Evolutionary conservation across 2,888 invertebrate genomes (phyloP).

Genomic region (Gymnoscelis rufifasciata): DNA sequence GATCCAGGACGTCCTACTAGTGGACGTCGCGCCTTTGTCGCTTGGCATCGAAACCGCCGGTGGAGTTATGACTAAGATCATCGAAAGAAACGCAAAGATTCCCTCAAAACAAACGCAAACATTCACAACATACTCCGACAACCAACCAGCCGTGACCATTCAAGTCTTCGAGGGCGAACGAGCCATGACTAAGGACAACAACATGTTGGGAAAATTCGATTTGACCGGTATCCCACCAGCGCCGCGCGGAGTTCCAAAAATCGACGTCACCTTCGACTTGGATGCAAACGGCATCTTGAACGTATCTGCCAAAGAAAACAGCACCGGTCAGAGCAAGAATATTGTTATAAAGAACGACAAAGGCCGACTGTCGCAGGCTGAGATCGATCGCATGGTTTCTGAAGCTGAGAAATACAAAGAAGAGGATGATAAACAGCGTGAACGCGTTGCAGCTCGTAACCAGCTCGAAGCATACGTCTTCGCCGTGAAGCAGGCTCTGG

Average conservation of each 20-base stretch:
- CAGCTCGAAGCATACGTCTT: conserved; percentile 85
- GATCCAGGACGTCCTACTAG: conserved; percentile 83
- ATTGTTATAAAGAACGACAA: conserved; percentile 91
- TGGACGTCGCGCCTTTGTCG: conserved; percentile 82
- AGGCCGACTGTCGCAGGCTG: conserved; percentile 87
- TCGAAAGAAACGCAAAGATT: conserved; percentile 84
- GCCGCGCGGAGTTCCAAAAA: conserved; percentile 83
- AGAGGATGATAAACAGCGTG: conserved; percentile 84
- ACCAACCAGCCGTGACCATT: conserved; percentile 86
- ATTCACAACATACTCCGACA: conserved; percentile 90
- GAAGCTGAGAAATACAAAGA: conserved; percentile 87
- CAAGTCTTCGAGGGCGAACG: conserved; percentile 88
- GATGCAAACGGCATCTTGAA: conserved; percentile 90
- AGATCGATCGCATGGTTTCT: conserved; percentile 88
- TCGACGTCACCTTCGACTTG: conserved; percentile 85
- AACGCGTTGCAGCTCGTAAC: conserved; percentile 84
- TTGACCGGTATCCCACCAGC: conserved; percentile 84
- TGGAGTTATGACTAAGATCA: conserved; percentile 87
- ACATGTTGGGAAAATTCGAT: conserved; percentile 82
- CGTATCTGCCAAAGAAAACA: conserved; percentile 87
- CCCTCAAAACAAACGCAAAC: conserved; percentile 85
- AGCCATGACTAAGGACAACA: conserved; percentile 89
- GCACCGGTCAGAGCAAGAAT: conserved; percentile 83
- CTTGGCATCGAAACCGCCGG: conserved; percentile 89
- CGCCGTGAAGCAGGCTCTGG: conserved; percentile 83